phyloP scores from a whole-genome alignment of 2,113 vertebrate genomes.

The Speoplatyrhinus poulsoni region DNA sequence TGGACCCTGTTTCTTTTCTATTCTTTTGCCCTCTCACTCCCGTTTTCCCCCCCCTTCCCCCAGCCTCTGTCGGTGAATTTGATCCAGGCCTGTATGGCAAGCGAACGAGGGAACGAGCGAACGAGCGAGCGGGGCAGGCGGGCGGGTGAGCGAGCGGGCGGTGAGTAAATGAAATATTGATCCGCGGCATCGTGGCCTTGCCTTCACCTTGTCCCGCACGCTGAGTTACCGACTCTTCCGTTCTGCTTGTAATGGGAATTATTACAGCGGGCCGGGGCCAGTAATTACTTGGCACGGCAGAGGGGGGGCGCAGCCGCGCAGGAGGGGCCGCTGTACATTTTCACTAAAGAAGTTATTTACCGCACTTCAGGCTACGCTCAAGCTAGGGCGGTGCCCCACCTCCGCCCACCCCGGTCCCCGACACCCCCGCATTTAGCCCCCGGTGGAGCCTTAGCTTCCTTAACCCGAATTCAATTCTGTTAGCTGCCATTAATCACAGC shows the following conservation, averaged over 20 bases:
- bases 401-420: slow-evolving; percentile 28
- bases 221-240: slow-evolving; percentile 99
- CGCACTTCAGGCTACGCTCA: slow-evolving; percentile 72
- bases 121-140: slow-evolving; percentile 67
- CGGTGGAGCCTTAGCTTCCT: slow-evolving; percentile 87
- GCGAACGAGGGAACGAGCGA: slow-evolving; percentile 11
- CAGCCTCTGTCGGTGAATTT: slow-evolving; percentile 89
- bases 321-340: slow-evolving; percentile 89
- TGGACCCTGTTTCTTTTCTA: slow-evolving; percentile 87
- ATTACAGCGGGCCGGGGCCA: slow-evolving; percentile 97
- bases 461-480: slow-evolving; percentile 93
- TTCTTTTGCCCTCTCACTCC: slow-evolving; percentile 15
- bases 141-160: slow-evolving; percentile 61
- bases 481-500: slow-evolving; percentile 92
- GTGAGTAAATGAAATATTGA: slow-evolving; percentile 99
- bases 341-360: slow-evolving; percentile 92
- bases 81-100: slow-evolving; percentile 90
- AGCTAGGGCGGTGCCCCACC: slow-evolving; percentile 20
- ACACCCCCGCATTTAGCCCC: slow-evolving; percentile 61
- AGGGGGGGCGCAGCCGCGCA: slow-evolving; percentile 75
- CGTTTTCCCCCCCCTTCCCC: slow-evolving; percentile 21
- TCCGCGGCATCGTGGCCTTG: slow-evolving; percentile 95
- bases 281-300: slow-evolving; percentile 97
- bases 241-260: slow-evolving; percentile 99
- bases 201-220: slow-evolving; percentile 98